Base-by-base conservation (phyloP, 2,888 invertebrate genomes). In the Caenorhabditis sp. region DNA sequence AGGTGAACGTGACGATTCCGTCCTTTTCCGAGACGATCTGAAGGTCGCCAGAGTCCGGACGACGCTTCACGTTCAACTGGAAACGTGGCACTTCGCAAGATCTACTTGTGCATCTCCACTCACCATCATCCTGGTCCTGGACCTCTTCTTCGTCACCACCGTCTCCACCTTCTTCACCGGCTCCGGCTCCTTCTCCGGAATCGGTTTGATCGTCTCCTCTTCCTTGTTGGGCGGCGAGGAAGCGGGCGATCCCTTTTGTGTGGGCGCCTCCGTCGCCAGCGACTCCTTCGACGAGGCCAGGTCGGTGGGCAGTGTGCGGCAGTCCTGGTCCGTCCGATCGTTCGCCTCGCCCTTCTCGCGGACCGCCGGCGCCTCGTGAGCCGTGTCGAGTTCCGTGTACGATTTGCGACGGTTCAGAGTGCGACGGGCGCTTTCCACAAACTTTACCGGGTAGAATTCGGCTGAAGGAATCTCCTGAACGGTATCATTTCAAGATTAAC, bases 321-420 rank as follows among this genome's bases (percentile, higher is more conserved):
- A 65, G 53, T 74, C 73, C 32, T 74, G 59, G 39, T 74, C 73
- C 0, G 73, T 74, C 15, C 41, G 45, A 61, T 74, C 73, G 24
- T 66, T 63, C 22, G 73, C 59, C 3, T 74, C 59, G 15, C 65
- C 65, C 20, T 66, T 65, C 35, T 74, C 73, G 3, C 73, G 43
- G 11, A 66, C 43, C 8, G 73, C 73, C 27, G 55, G 55, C 5
- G 53, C 73, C 32, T 74, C 73, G 30, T 74, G 73, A 41, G 73
- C 73, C 15, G 73, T 74, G n/a, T 32, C n/a, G 15, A 74, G 37
- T 13, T 74, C 73, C 2, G 45, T 50, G 4, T 35, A 17, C 3
- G 53, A 26, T 5, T 46, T 53, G 24, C 66, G 22, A 8, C 32
- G 11, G 35, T 41, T 74, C 20, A 55, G 22, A 15, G 46, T 26